Percentiles rank a stretch among this genome's conserved stretches.
phyloP scores from a whole-genome alignment of 1,140 invertebrate species.

The Drosophila melanogaster region DNA sequence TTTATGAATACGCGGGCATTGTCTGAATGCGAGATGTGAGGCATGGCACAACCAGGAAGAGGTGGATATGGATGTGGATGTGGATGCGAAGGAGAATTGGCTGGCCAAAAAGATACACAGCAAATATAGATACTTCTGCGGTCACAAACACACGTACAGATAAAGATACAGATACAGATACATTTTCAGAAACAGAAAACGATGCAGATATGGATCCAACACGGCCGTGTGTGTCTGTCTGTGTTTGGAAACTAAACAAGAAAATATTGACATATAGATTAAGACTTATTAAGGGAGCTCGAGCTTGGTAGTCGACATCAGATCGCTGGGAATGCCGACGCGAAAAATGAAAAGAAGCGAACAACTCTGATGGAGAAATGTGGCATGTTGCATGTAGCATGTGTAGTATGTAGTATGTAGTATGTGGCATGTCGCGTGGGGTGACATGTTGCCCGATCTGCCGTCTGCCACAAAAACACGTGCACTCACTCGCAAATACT shows the following conservation, averaged over 20 bases:
- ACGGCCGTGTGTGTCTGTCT: slow-evolving; percentile 17
- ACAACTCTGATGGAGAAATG: slow-evolving; percentile 42
- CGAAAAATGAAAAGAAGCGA: neutral
- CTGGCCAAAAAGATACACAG: slow-evolving; percentile 51
- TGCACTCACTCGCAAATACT: slow-evolving; percentile 39
- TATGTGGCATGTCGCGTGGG: slow-evolving; percentile 57
- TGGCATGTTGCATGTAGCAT: slow-evolving; percentile 31
- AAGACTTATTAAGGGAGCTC: slow-evolving; percentile 72
- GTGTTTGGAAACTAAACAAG: slow-evolving; percentile 75
- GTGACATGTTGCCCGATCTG: slow-evolving; percentile 56
- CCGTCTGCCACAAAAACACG: slow-evolving; percentile 31
- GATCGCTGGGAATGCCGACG: slow-evolving; percentile 21
- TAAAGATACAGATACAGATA: slow-evolving; percentile 25
- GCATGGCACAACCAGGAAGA: slow-evolving; percentile 40
- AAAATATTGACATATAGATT: slow-evolving; percentile 83
- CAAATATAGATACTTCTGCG: slow-evolving; percentile 43
- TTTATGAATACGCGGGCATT: slow-evolving; percentile 77
- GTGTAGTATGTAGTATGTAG: slow-evolving; percentile 16
- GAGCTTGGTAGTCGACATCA: slow-evolving; percentile 10
- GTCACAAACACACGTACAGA: slow-evolving; percentile 22
- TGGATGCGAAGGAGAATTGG: slow-evolving; percentile 30
- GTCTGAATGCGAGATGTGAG: slow-evolving; percentile 47
- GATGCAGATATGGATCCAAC: neutral
- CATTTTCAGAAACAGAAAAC: slow-evolving; percentile 21
- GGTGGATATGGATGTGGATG: slow-evolving; percentile 15